phyloP scores from a whole-genome alignment of 23 tunicate species.

The Trididemnum miniatum region DNA sequence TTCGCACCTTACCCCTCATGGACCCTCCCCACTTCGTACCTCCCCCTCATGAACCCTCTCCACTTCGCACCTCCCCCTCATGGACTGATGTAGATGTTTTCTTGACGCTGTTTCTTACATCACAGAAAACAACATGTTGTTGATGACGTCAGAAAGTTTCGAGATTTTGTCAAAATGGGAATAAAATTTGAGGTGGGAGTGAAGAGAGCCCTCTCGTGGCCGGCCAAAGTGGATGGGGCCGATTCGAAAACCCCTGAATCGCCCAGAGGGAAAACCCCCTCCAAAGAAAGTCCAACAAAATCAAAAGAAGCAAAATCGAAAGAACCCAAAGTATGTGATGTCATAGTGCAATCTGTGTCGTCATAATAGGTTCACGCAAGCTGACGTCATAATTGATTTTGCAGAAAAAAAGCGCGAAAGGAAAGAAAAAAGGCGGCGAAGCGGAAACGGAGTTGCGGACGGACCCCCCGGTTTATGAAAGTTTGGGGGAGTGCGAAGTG shows the following conservation, averaged over 20 bases:
- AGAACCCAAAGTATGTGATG: too few species aligned
- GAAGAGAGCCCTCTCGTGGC: conserved; percentile 53
- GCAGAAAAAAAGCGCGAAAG: conserved; percentile 46
- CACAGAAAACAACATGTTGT: conserved; percentile 54
- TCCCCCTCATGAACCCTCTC: too few species aligned
- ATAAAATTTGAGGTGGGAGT: conserved; percentile 26
- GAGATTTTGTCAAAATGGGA: conserved; percentile 57
- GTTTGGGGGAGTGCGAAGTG: conserved; percentile 42
- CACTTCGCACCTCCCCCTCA: too few species aligned
- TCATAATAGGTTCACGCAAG: too few species aligned
- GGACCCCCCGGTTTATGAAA: conserved; percentile 63
- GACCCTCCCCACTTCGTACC: too few species aligned
- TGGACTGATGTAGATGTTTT: background rate
- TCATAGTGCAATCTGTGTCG: too few species aligned
- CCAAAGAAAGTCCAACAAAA: too few species aligned
- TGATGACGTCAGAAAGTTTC: conserved; percentile 49
- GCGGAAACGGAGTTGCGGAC: conserved; percentile 36
- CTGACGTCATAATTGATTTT: background rate
- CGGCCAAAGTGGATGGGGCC: too few species aligned
- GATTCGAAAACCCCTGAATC: too few species aligned
- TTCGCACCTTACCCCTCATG: too few species aligned
- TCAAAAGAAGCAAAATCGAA: too few species aligned
- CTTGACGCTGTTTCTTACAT: background rate
- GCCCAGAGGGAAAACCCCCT: too few species aligned
- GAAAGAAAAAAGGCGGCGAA: conserved; percentile 32